Conservation (phyloP, 2,797 vertebrate species). For the Lithobates pipiens region DNA sequence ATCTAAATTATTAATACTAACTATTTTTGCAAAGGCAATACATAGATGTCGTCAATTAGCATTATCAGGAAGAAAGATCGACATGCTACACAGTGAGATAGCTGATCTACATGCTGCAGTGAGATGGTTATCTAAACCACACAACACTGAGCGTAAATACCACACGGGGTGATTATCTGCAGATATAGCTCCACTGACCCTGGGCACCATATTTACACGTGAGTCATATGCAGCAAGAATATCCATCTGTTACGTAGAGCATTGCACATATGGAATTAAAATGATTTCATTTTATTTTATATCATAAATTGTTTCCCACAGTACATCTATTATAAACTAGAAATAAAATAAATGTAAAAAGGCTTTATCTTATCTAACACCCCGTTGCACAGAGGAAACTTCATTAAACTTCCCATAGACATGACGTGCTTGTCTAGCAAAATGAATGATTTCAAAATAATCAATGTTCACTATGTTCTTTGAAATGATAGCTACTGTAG, state of each 20-base stretch:
- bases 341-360: no score
- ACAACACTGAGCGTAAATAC: slow-evolving; percentile 15
- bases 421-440: no score
- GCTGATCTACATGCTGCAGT: neutral
- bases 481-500: no score
- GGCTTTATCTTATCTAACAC: no score
- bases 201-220: slow-evolving; percentile 6
- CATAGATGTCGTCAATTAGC: neutral
- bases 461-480: no score
- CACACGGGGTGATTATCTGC: slow-evolving; percentile 7
- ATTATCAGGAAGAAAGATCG: slow-evolving; percentile 14
- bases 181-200: slow-evolving; percentile 6
- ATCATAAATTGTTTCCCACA: neutral
- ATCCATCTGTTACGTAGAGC: neutral
- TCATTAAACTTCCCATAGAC: no score
- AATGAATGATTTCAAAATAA: no score
- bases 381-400: no score
- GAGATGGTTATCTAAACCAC: slow-evolving; percentile 35
- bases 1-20: no score
- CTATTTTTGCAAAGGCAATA: neutral
- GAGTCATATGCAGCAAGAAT: neutral
- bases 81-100: neutral
- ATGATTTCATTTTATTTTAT: neutral
- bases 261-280: neutral
- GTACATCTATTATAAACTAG: no score